These are phyloP conservation scores for Bryconaethiops microstoma DNA, from an alignment of 2,797 vertebrate species.

Conservation along the genomic window DNA sequence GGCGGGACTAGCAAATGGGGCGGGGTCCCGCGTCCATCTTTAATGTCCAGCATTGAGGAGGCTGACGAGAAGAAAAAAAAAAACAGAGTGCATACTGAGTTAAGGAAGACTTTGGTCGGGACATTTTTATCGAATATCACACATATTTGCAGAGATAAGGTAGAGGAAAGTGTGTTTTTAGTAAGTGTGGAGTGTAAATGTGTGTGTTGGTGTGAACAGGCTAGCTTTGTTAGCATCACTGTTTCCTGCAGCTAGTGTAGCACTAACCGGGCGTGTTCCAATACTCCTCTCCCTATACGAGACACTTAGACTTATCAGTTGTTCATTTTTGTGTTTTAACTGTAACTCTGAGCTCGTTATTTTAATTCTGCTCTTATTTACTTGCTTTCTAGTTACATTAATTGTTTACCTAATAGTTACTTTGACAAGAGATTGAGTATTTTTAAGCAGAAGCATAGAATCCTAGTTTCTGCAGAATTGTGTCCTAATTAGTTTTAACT, in stretches of 20 bases:
- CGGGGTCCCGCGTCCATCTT: slow-evolving; percentile 83
- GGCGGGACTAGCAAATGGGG: slow-evolving; percentile 62
- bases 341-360: neutral
- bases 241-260: slow-evolving; percentile 60
- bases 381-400: too few relatives aligned
- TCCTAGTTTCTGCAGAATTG: too few relatives aligned
- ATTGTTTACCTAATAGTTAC: too few relatives aligned
- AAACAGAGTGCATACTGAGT: neutral
- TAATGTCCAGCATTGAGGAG: slow-evolving; percentile 76
- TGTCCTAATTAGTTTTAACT: too few relatives aligned
- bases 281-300: neutral
- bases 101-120: slow-evolving; percentile 61
- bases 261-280: slow-evolving; percentile 13
- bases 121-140: slow-evolving; percentile 76
- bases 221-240: slow-evolving; percentile 66
- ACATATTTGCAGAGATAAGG: slow-evolving; percentile 75
- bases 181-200: slow-evolving; percentile 34
- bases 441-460: too few relatives aligned
- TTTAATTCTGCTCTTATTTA: too few relatives aligned
- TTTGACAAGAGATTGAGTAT: too few relatives aligned
- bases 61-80: slow-evolving; percentile 79
- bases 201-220: slow-evolving; percentile 56
- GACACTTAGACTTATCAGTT: too few relatives aligned
- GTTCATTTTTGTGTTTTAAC: neutral
- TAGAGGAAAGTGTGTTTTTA: slow-evolving; percentile 69